Evolutionary conservation across 2,888 invertebrate genomes (phyloP).

Genomic region (Aelia acuminata): DNA sequence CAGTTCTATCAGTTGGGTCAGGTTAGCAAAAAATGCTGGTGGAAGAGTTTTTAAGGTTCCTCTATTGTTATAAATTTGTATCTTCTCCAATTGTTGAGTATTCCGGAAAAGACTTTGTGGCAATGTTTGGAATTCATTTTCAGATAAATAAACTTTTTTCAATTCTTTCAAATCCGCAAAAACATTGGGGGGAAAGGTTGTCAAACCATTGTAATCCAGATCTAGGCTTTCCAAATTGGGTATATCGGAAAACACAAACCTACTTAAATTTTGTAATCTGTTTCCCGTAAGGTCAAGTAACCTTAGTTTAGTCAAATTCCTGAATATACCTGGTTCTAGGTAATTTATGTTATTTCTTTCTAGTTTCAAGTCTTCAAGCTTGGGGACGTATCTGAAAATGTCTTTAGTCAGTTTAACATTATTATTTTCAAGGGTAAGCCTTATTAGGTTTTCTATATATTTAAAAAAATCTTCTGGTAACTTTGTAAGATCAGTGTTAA

Average conservation of each 20-base stretch:
- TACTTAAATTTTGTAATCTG: constrained; percentile 76
- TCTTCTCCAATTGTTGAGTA: constrained; percentile 71
- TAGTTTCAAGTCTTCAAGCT: constrained; percentile 76
- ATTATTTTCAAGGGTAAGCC: constrained; percentile 77
- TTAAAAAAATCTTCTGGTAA: constrained; percentile 76
- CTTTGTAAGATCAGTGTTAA: constrained; percentile 75
- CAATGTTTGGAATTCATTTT: constrained; percentile 77
- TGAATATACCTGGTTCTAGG: constrained; percentile 76
- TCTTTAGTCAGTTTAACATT: constrained; percentile 74
- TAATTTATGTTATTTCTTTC: constrained; percentile 77
- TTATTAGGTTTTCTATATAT: constrained; percentile 74
- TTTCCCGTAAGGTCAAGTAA: constrained; percentile 81
- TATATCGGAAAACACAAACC: constrained; percentile 76
- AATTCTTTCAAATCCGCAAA: constrained; percentile 77
- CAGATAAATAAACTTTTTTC: constrained; percentile 74
- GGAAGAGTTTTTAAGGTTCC: constrained; percentile 74
- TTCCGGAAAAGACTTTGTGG: constrained; percentile 75
- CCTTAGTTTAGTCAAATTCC: constrained; percentile 74
- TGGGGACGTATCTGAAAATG: constrained; percentile 71
- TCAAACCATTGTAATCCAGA: constrained; percentile 78
- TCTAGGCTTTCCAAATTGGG: constrained; percentile 77
- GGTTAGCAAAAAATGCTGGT: constrained; percentile 74
- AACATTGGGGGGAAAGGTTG: constrained; percentile 74
- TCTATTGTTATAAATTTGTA: constrained; percentile 68
- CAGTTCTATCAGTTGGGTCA: constrained; percentile 70